Conservation (phyloP, 2,797 vertebrate genomes). For the Sebastes iracundus region DNA sequence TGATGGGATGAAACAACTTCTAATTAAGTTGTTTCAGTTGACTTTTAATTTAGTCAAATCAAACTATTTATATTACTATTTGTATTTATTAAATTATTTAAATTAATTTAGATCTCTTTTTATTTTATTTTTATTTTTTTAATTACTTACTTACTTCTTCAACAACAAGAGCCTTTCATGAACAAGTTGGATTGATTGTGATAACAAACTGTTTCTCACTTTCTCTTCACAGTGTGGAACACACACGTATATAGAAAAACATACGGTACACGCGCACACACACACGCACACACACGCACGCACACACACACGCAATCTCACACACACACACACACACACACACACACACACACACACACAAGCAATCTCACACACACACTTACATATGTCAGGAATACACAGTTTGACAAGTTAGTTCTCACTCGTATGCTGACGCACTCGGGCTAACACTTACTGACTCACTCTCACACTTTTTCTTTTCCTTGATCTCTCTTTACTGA, state of each 20-base stretch:
- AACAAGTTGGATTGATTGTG: neutral
- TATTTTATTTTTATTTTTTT: neutral
- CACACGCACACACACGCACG: neutral
- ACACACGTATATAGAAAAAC: neutral
- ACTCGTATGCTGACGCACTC: constrained; percentile 48
- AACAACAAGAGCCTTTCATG: neutral
- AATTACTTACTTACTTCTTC: neutral
- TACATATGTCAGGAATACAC: constrained; percentile 40
- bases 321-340: neutral
- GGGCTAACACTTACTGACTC: constrained; percentile 51
- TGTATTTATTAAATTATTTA: neutral
- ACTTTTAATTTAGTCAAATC: neutral
- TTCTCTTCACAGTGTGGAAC: neutral
- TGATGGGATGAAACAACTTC: neutral
- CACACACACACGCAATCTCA: neutral
- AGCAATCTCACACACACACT: neutral
- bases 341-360: neutral
- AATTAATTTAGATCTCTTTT: neutral
- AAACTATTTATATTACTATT: neutral
- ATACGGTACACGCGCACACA: neutral
- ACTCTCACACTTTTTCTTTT: constrained; percentile 41
- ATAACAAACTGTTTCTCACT: neutral
- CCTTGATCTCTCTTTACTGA: neutral
- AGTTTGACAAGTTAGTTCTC: constrained; percentile 42
- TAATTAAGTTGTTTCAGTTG: neutral